Percentiles rank a stretch among this genome's conserved stretches.
These are phyloP conservation scores for Aricia agestis DNA, from an alignment of 1,140 invertebrate genomes.

Conservation along the genomic window DNA sequence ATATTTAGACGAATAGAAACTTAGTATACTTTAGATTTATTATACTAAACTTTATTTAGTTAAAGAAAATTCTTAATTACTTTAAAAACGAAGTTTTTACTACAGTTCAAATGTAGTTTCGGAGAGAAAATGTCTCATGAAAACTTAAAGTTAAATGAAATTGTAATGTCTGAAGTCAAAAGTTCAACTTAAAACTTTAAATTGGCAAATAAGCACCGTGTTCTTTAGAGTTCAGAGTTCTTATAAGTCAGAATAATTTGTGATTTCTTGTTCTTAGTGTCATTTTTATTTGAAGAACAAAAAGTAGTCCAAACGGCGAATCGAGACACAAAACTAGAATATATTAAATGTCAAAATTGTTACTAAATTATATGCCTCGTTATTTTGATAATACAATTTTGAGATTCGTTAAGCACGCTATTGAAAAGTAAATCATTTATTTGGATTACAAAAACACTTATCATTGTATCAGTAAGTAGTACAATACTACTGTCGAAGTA, in stretches of 20 bases:
- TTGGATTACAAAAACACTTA: not conserved
- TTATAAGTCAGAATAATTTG: not conserved
- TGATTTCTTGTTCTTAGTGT: not conserved
- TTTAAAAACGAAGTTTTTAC: not conserved
- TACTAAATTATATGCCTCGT: no score
- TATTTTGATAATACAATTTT: no score
- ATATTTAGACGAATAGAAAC: no score
- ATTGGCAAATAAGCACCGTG: not conserved
- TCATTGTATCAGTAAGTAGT: not conserved
- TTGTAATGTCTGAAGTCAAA: not conserved
- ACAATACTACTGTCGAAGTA: not conserved
- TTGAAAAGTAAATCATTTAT: no score
- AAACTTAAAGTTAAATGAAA: slow-evolving; percentile 1
- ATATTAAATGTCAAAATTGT: no score
- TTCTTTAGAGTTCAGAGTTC: not conserved
- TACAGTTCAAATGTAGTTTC: not conserved
- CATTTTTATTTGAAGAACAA: not conserved
- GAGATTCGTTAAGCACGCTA: not conserved
- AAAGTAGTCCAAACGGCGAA: no score
- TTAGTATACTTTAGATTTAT: no score
- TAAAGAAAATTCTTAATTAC: not conserved
- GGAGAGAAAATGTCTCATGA: not conserved
- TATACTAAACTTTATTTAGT: not conserved
- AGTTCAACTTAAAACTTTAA: not conserved
- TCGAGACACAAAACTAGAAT: no score